phyloP scores from a whole-genome alignment of 2,888 invertebrate genomes.

The Allophyes oxyacanthae region DNA sequence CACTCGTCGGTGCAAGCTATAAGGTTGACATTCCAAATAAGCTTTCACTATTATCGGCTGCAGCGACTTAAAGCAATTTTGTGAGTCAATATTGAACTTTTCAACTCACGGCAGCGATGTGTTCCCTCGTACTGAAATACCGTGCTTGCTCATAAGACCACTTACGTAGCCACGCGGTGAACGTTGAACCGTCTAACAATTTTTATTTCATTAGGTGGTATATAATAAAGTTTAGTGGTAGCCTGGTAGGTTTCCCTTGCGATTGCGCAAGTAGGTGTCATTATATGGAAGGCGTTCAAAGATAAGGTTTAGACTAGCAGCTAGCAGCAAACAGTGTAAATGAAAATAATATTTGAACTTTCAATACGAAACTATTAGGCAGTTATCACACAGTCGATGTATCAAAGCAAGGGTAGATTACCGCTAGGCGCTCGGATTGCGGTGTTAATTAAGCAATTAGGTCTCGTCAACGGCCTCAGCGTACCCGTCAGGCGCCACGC shows the following conservation, averaged over 20 bases:
- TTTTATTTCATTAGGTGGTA: constrained; percentile 19
- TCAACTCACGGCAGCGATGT: constrained; percentile 80
- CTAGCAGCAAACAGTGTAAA: constrained; percentile 1
- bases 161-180: constrained; percentile 49
- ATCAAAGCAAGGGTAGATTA: constrained; percentile 53
- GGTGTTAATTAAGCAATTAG: constrained; percentile 79
- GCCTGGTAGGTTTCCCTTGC: neutral
- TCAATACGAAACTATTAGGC: constrained; percentile 57
- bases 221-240: neutral
- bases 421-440: constrained; percentile 65
- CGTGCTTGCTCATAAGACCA: constrained; percentile 56
- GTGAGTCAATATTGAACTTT: constrained; percentile 86
- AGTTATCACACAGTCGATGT: constrained; percentile 49
- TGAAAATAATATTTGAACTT: constrained; percentile 46
- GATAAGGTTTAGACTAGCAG: constrained; percentile 1
- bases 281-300: constrained; percentile 6
- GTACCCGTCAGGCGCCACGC: constrained; percentile 56
- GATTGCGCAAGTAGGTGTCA: neutral
- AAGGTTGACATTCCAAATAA: constrained; percentile 81
- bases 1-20: constrained; percentile 68
- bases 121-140: constrained; percentile 77
- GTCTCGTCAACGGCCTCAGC: constrained; percentile 64
- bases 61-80: constrained; percentile 86
- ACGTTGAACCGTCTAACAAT: constrained; percentile 1
- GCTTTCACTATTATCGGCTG: constrained; percentile 78